Conservation (phyloP, 2,888 invertebrate species). For the Scelioninae gen. 1 region DNA sequence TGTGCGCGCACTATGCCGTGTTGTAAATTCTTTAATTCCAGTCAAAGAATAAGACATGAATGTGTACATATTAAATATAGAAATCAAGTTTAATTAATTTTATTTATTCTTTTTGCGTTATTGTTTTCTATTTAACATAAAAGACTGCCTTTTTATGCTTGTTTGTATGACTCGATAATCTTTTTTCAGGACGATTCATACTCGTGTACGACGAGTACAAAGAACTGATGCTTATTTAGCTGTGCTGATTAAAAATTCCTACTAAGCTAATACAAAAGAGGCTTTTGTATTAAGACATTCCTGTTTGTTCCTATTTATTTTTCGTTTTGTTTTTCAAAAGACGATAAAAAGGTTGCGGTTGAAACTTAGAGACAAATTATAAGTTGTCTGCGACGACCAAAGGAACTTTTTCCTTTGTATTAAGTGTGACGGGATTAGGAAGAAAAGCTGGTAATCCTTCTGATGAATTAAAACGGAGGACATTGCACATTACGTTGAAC, state of each 20-base stretch:
- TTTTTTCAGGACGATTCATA: slow-evolving; percentile 43
- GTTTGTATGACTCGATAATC: slow-evolving; percentile 73
- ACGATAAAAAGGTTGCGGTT: slow-evolving; percentile 76
- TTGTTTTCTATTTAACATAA: background rate
- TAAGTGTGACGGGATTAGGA: slow-evolving; percentile 20
- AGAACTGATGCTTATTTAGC: slow-evolving; percentile 74
- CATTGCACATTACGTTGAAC: no score
- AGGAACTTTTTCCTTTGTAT: slow-evolving; percentile 49
- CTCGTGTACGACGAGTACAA: slow-evolving; percentile 64
- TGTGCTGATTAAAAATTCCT: slow-evolving; percentile 83
- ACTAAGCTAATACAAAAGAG: slow-evolving; percentile 79
- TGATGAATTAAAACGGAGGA: no score
- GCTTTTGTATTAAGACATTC: slow-evolving; percentile 35
- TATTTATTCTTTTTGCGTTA: background rate
- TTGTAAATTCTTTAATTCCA: slow-evolving; percentile 24
- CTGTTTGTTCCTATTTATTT: slow-evolving; percentile 76
- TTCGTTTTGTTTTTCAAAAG: slow-evolving; percentile 66
- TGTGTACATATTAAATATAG: no score
- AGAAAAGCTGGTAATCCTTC: slow-evolving; percentile 7
- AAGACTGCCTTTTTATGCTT: background rate
- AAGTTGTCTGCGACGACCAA: slow-evolving; percentile 72
- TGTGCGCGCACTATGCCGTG: background rate
- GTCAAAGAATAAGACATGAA: no score
- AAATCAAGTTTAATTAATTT: background rate
- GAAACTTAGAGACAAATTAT: slow-evolving; percentile 80